Evolutionary conservation across 1,140 invertebrate species (phyloP), one percentile per base, ranked within the genome.

Genomic region (Coenobita brevimanus): DNA sequence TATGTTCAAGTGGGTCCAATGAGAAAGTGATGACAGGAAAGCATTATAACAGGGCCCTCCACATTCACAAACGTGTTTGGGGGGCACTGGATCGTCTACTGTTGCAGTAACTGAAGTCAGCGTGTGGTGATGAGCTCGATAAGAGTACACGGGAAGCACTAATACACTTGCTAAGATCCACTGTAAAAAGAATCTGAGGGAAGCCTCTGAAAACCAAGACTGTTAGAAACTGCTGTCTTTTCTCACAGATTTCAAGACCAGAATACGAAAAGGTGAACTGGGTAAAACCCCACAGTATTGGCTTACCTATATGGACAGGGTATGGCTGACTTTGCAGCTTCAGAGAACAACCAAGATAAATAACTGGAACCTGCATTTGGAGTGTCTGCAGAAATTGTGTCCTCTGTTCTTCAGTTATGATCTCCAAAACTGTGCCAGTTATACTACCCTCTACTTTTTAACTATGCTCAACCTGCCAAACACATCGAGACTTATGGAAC

Each of bases 351-450:
- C 75, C 4, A 78, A 78, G 24, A 41, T 8, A 54, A 78, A 78
- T 41, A 27, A 33, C 10, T 79, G 6, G 4, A 33, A 57, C 50
- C 50, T 60, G 24, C 54, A 79, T 30, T 60, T 79, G 24, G 76
- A 54, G 57, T 57, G 46, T 57, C 46, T 78, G 13, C 38, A 78
- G 24, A 54, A 78, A 15, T 46, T 50, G 75, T 78, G 75, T 43
- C 75, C 38, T 60, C 36, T 79, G 10, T 79, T 79, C 43, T 24
- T 79, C 50, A 57, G 76, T 38, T 79, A 79, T 79, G 76, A 79
- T 36, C 50, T 54, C 27, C 76, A 50, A 54, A 79, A 79, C 36
- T 79, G 57, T 79, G 43, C 76, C 2, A 79, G 43, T 21, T 79
- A 79, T 4, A 60, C 43, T 79, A 79, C 76, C 24, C 27, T 79